phyloP scores from a whole-genome alignment of 2,797 vertebrate species.

The Sebastes taczanowskii region DNA sequence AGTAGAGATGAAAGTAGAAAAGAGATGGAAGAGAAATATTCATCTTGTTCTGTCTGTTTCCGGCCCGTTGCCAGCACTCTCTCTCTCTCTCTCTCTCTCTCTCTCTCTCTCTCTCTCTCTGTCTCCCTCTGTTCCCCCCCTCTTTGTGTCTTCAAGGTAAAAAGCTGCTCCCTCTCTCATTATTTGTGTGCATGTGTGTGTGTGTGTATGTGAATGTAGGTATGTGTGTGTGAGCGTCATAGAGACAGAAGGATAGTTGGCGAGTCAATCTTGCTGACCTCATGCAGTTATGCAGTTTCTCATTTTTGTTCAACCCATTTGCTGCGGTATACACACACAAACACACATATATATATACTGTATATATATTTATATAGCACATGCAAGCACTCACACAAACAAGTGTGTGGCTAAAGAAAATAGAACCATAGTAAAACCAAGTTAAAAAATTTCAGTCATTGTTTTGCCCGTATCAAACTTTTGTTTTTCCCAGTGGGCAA shows the following conservation, averaged over 20 bases:
- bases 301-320: constrained; percentile 41
- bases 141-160: constrained; percentile 62
- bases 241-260: constrained; percentile 25
- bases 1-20: constrained; percentile 46
- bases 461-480: not conserved
- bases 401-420: not conserved
- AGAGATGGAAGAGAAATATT: constrained; percentile 70
- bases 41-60: constrained; percentile 43
- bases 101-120: constrained; percentile 2
- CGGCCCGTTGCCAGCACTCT: constrained; percentile 7
- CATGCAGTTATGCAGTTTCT: constrained; percentile 29
- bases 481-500: not conserved
- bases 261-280: constrained; percentile 44
- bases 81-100: not conserved
- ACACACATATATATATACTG: not conserved
- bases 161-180: constrained; percentile 43
- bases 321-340: not conserved
- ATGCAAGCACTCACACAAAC: not conserved
- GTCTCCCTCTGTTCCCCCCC: not conserved
- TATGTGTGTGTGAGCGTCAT: not conserved
- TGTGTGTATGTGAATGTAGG: constrained; percentile 1
- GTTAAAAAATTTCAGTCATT: not conserved
- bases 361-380: not conserved
- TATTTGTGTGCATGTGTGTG: constrained; percentile 30
- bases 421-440: not conserved